A percentile compares a stretch with the other conserved stretches of the same genome.
phyloP scores from a whole-genome alignment of 1,140 invertebrate species.

The Bombus superbus region DNA sequence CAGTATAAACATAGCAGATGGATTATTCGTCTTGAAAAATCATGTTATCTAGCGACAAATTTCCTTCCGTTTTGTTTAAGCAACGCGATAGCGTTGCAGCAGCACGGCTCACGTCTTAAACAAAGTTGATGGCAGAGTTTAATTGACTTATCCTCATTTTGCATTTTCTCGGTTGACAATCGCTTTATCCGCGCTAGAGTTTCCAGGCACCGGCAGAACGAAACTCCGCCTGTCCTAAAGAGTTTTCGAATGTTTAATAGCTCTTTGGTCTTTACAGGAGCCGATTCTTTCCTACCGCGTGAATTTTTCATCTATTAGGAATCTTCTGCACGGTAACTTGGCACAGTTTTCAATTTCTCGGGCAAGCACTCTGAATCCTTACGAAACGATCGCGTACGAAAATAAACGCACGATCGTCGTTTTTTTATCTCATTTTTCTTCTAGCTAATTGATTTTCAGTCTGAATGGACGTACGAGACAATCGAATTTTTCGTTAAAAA shows the following conservation, averaged over 20 bases:
- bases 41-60: not conserved
- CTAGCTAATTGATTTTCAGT: not conserved
- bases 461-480: not conserved
- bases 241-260: not conserved
- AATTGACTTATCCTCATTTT: conserved; percentile 6
- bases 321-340: not conserved
- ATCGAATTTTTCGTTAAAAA: not conserved
- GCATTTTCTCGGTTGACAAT: not conserved
- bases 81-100: not conserved
- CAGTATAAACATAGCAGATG: not conserved
- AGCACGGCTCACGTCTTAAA: not conserved
- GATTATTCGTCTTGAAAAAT: not conserved
- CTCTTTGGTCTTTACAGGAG: not conserved
- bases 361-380: not conserved
- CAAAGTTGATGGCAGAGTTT: not conserved
- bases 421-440: not conserved
- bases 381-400: too few relatives aligned
- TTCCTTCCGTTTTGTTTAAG: not conserved
- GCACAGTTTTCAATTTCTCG: not conserved
- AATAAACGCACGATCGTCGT: not conserved
- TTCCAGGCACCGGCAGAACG: not conserved
- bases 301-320: not conserved
- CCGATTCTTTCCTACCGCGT: not conserved
- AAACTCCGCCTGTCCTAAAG: not conserved
- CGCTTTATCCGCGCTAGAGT: not conserved